A percentile compares a stretch with the other conserved stretches of the same genome.
Evolutionary conservation across 2,888 invertebrate genomes (phyloP).

Genomic region (Heliothis peltigera): DNA sequence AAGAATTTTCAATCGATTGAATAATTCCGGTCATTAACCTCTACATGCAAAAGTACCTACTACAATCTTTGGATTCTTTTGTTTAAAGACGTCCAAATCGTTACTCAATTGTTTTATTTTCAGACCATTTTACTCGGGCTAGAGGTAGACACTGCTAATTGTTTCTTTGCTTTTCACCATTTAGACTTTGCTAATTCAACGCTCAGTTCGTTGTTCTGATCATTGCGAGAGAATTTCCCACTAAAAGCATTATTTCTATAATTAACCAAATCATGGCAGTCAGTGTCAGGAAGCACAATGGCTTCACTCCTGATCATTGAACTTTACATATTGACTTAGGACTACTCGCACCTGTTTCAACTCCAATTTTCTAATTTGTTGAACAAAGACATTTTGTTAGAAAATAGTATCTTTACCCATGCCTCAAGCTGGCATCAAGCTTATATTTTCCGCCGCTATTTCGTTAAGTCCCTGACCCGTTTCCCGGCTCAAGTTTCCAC

Average conservation of each 20-base stretch:
- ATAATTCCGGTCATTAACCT: background rate
- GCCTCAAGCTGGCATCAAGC: constrained; percentile 38
- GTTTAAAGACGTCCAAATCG: constrained; percentile 5
- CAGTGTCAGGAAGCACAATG: constrained; percentile 35
- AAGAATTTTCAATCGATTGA: background rate
- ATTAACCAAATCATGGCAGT: constrained; percentile 50
- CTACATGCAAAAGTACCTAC: background rate
- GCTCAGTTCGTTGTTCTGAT: constrained; percentile 25
- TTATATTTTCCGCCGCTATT: constrained; percentile 63
- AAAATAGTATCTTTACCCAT: constrained; percentile 10
- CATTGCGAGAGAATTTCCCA: constrained; percentile 24
- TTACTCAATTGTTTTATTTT: constrained; percentile 8
- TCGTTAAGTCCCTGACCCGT: constrained; percentile 78
- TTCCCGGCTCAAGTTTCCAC: constrained; percentile 76
- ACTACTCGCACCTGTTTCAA: constrained; percentile 56
- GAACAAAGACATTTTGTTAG: constrained; percentile 45
- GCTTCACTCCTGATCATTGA: constrained; percentile 57
- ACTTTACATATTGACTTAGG: constrained; percentile 60
- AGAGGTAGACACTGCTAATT: constrained; percentile 36
- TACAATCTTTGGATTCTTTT: too few species aligned
- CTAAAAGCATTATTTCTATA: constrained; percentile 27
- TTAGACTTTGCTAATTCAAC: constrained; percentile 41
- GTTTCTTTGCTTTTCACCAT: constrained; percentile 44
- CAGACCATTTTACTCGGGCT: constrained; percentile 13
- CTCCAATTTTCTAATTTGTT: constrained; percentile 56